Evolutionary conservation across 2,888 invertebrate genomes (phyloP), one percentile per base, ranked within the genome.

Genomic region (Amphipoea lucens): DNA sequence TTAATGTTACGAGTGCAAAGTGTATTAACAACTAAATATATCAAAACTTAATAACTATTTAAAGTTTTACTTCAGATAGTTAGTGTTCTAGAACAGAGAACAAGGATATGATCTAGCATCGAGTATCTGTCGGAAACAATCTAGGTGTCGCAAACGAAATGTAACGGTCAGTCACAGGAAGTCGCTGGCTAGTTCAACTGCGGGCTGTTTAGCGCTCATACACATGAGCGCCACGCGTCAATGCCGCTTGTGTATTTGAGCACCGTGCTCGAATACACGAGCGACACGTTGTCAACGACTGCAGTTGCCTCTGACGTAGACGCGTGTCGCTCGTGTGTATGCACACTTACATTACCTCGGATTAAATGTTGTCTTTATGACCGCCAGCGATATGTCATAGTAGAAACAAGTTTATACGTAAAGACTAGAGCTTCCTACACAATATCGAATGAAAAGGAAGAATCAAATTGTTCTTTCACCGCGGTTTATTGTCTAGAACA

Each of bases 41-140:
- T 91, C 80, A 88, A 94, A 95, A 95, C 94, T 94, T 95, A 95
- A 93, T 87, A 90, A 90, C 92, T 94, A 95, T 91, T 92, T 93
- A 95, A 94, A 94, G 92, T 94, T 93, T 92, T 91, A 94, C 93
- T 93, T 95, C 93, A 91, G 93, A 94, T 94, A 92, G 86, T 89
- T 87, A 88, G 83, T 82, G 87, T 83, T 87, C 79, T 81, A 87
- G 45, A 83, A 87, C 79, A 79, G 76, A 82, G 79, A 86, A 90
- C 84, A 87, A 90, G 89, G 90, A 91, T 91, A 90, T 90, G 89
- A 87, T 86, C 87, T 89, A 89, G 88, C 88, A 88, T 88, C 88
- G 90, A 91, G 88, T 90, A 88, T 87, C 88, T 82, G 87, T 86
- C 85, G 86, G 88, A 90, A 89, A 88, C 89, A 88, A 87, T 84